These are phyloP conservation scores for Epinotia ramella DNA, from an alignment of 2,888 invertebrate genomes.

Conservation along the genomic window DNA sequence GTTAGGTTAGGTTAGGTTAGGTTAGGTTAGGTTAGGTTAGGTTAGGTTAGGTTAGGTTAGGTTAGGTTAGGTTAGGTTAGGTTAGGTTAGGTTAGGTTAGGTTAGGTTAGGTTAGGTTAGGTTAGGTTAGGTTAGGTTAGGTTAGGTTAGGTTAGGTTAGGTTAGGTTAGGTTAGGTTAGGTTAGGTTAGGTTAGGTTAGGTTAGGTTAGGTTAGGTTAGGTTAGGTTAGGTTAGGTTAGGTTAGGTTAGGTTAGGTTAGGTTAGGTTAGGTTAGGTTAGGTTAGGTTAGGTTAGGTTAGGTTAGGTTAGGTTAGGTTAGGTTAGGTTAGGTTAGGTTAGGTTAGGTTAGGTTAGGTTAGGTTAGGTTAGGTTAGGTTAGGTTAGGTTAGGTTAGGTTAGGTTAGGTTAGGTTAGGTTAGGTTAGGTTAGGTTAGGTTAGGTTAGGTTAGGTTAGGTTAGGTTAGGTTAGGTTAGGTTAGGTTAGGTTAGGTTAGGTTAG, in stretches of 20 bases:
- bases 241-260: constrained; percentile 60
- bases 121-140: constrained; percentile 55
- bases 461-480: constrained; percentile 56
- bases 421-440: constrained; percentile 55
- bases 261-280: constrained; percentile 61
- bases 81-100: constrained; percentile 48
- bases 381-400: constrained; percentile 53
- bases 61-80: constrained; percentile 52
- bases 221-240: constrained; percentile 56
- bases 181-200: constrained; percentile 47
- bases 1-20: constrained; percentile 44
- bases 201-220: constrained; percentile 57
- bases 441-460: constrained; percentile 54
- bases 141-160: constrained; percentile 56
- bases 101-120: constrained; percentile 51
- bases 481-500: constrained; percentile 56
- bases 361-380: constrained; percentile 60
- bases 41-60: constrained; percentile 46
- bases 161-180: constrained; percentile 50
- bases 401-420: constrained; percentile 55
- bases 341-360: constrained; percentile 62
- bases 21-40: constrained; percentile 46
- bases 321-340: constrained; percentile 64
- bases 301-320: constrained; percentile 64
- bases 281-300: constrained; percentile 56